Evolutionary conservation across 2,797 vertebrate genomes (phyloP), one percentile per base, ranked within the genome.

Genomic region (Coregonus suidteri): DNA sequence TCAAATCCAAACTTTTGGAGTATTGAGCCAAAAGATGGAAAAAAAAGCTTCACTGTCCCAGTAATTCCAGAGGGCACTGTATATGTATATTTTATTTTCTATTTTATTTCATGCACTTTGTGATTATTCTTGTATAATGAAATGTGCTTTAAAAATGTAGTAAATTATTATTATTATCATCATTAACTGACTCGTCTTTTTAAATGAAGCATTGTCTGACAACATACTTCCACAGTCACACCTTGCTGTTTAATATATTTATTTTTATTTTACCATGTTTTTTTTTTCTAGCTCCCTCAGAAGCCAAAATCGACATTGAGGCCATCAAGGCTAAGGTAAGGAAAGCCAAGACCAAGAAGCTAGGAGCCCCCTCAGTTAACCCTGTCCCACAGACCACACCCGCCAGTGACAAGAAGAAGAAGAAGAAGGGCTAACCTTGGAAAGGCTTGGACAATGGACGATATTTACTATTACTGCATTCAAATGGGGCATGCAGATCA

Each of bases 311-410:
- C 83, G 96, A 99, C 89, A 93, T 99, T 18, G 87, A 96, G n/a
- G 93, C 93, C 52, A 93, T 99, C 81, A 99, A 99, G 89, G 96
- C 97, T 15, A 99, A 99, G 81, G 95, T 99, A 72, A 97, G 95
- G 87, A 97, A 95, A 81, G 96, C 97, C 52, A 98, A 98, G 91
- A 95, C 87, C 31, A 99, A 97, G 91, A 99, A 96, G 85, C 93
- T 99, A 30, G 98, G 98, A 54, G 97, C 97, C 65, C 96, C 96
- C 15, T 92, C 95, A 1, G 82, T 89, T 37, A 95, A 89, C 81
- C 93, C 95, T 64, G 83, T 91, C 0, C 91, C 93, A 16, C 86
- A 94, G 80, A 90, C 89, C 86, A 85, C 88, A 81, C 89, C 87
- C 80, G 79, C 83, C 73, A 87, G 85, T 18, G 85, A 90, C 82